Evolutionary conservation across 1,140 invertebrate genomes (phyloP), one percentile per base, ranked within the genome.

Genomic region (Euura lappo): DNA sequence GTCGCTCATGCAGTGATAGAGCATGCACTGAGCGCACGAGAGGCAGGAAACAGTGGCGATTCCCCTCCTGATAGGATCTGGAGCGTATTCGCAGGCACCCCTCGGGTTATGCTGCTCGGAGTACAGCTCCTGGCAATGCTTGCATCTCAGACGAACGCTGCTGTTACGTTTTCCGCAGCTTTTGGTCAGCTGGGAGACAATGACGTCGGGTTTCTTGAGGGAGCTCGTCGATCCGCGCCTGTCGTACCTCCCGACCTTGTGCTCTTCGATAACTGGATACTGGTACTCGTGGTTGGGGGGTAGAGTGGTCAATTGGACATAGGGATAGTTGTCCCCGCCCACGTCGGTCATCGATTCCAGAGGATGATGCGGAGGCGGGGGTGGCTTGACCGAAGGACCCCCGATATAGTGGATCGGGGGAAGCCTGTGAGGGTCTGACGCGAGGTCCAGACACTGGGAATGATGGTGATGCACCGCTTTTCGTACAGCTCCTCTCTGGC

Each of bases 1-100:
- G 84, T 97, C 96, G 64, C 94, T 92, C 91, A 96, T 94, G 83
- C 96, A 98, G 88, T 98, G 96, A 88, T 98, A 98, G 77, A 97
- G 90, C 91, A 98, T 93, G 79, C 95, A 95, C 83, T 94, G 91
- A 44, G 95, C 95, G 83, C 94, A 95, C 11, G 92, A 91, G 73
- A 98, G 93, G 84, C 96, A 97, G 28, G 95, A 93, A 45, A 97
- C 90, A 73, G 89, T 90, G 80, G 97, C 93, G 75, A 98, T 95
- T 78, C 94, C 93, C 42, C 92, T 90, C 75, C 91, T 92, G 78
- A 95, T 92, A 74, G 91, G 91, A 89, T 98, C 96, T 1, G 97
- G 96, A 3, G 95, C 96, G 84, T 93, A 96, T 81, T 97, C 93
- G 87, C 97, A 98, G 44, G 93, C 92, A 28, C 96, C 96, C 43